Percentiles rank a stretch among this genome's conserved stretches.
These are phyloP conservation scores for Opisthocomus hoazin DNA, from an alignment of 2,113 vertebrate species.

Conservation along the genomic window DNA sequence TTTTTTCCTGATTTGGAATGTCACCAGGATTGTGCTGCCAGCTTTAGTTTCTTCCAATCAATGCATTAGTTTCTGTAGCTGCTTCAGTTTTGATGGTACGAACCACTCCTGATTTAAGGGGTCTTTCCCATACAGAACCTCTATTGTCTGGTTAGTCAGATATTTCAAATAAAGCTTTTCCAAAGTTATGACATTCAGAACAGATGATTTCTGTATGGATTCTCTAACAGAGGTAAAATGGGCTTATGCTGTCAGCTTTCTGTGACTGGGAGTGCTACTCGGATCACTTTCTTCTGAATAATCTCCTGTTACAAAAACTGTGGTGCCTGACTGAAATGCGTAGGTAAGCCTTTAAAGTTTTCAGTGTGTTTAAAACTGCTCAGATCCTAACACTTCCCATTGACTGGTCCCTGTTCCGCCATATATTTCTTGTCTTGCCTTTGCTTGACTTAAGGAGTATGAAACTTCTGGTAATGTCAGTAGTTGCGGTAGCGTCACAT, in stretches of 20 bases:
- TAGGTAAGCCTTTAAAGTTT: background rate
- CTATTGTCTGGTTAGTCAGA: background rate
- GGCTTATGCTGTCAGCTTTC: background rate
- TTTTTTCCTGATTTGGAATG: background rate
- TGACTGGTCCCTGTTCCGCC: background rate
- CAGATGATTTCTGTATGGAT: background rate
- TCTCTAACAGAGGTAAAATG: background rate
- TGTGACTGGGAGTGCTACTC: background rate
- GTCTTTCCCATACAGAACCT: background rate
- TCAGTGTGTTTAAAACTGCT: background rate
- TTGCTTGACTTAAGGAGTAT: background rate
- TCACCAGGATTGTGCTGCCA: background rate
- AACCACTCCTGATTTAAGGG: background rate
- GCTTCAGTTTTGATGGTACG: background rate
- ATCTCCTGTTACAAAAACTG: background rate
- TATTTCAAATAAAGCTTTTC: background rate
- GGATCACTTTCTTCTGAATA: background rate
- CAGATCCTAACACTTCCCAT: background rate
- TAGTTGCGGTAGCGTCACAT: accelerated
- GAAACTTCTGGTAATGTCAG: background rate
- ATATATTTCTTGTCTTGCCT: background rate
- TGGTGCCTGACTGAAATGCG: background rate
- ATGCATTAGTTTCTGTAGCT: background rate
- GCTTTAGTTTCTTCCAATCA: background rate
- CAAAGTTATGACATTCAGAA: accelerated